Conservation (phyloP, 1,140 invertebrate species). For the Tribolium castaneum region DNA sequence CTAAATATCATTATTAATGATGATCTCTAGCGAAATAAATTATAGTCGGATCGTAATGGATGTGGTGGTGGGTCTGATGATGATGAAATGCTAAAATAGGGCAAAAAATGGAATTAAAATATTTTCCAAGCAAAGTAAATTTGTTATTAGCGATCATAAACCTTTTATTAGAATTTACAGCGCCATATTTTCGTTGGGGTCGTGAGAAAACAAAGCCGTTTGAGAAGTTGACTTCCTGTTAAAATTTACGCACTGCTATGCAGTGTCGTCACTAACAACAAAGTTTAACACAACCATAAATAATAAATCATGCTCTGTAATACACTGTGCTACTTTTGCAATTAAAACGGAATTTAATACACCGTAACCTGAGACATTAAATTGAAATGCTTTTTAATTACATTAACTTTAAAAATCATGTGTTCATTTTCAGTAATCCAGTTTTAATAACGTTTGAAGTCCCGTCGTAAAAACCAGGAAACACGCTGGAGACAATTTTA, state of each 20-base stretch:
- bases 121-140: constrained; percentile 1
- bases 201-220: constrained; percentile 14
- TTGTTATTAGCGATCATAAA: not conserved
- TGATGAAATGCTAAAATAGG: not conserved
- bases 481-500: constrained; percentile 24
- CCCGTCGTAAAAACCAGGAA: constrained; percentile 20
- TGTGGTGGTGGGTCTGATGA: not conserved
- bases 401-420: constrained; percentile 31
- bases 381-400: constrained; percentile 29
- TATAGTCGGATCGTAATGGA: not conserved
- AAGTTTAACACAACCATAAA: constrained; percentile 33
- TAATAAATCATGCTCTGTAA: constrained; percentile 29
- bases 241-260: constrained; percentile 26
- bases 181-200: not conserved
- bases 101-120: constrained; percentile 2
- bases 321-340: constrained; percentile 31
- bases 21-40: constrained; percentile 21
- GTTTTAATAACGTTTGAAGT: constrained; percentile 33
- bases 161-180: constrained; percentile 10
- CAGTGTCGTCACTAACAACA: constrained; percentile 18
- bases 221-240: constrained; percentile 15
- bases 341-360: constrained; percentile 29
- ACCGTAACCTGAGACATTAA: constrained; percentile 19
- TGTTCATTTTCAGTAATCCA: not conserved
- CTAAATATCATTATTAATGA: constrained; percentile 31